Conservation (phyloP, 2,888 invertebrate genomes). For the Nemotelus nigrinus region DNA sequence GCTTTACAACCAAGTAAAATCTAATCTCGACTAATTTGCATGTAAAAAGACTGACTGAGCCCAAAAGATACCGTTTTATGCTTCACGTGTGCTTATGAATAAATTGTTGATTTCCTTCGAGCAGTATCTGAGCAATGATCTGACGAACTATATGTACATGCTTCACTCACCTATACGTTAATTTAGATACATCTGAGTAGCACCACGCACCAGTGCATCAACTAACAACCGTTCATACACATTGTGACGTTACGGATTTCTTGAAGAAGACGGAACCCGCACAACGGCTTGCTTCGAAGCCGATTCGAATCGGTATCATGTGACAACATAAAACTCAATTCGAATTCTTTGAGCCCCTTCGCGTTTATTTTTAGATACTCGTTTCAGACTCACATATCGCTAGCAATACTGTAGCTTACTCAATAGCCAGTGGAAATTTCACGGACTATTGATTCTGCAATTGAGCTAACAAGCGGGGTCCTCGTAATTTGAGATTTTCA, state of each 20-base stretch:
- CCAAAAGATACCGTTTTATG: neutral
- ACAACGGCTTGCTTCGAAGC: conserved; percentile 7
- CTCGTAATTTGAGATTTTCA: conserved; percentile 21
- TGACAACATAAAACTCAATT: neutral
- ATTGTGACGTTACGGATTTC: no score
- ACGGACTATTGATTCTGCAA: conserved; percentile 21
- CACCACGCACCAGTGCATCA: neutral
- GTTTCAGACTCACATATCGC: neutral
- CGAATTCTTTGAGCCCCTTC: neutral
- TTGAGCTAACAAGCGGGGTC: conserved; percentile 26
- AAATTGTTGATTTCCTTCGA: conserved; percentile 4
- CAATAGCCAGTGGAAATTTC: conserved; percentile 15
- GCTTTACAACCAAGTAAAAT: no score
- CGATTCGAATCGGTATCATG: neutral
- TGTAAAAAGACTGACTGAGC: neutral
- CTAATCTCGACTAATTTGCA: neutral
- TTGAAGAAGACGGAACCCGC: conserved; percentile 5
- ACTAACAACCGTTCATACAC: neutral
- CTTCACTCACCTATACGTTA: no score
- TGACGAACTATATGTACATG: no score
- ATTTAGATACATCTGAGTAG: conserved; percentile 10
- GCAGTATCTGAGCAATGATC: no score
- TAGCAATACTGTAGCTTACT: neutral
- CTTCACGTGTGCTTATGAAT: neutral
- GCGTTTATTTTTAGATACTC: neutral